These are phyloP conservation scores for Seira musarum DNA, from an alignment of 2,888 invertebrate genomes.

Conservation along the genomic window DNA sequence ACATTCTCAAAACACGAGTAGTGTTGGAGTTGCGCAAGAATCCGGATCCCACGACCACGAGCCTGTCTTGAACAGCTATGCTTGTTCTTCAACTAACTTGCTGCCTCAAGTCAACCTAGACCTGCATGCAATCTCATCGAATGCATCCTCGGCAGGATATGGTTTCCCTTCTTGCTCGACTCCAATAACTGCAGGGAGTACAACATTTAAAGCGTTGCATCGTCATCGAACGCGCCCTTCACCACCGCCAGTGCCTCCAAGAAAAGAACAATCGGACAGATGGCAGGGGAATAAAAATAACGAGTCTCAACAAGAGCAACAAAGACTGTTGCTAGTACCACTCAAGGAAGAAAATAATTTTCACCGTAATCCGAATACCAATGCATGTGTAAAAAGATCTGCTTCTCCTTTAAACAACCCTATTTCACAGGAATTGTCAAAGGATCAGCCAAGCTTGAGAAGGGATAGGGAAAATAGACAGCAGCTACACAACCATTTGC, in stretches of 20 bases:
- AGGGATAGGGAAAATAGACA: conserved; percentile 35
- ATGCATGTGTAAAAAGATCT: conserved; percentile 36
- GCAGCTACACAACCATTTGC: conserved; percentile 50
- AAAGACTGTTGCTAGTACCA: conserved; percentile 30
- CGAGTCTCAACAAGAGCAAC: conserved; percentile 14
- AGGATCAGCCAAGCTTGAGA: conserved; percentile 22
- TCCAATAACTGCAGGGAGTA: conserved; percentile 34
- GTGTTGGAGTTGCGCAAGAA: conserved; percentile 30
- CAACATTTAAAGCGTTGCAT: conserved; percentile 32
- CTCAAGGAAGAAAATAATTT: conserved; percentile 58
- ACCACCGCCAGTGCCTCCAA: conserved; percentile 28
- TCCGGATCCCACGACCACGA: too few relatives aligned
- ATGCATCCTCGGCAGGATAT: conserved; percentile 44
- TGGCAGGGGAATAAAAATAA: conserved; percentile 60
- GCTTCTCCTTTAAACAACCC: conserved; percentile 19
- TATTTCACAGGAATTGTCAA: conserved; percentile 38
- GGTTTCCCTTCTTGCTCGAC: conserved; percentile 48
- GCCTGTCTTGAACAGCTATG: conserved; percentile 18
- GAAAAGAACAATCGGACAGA: conserved; percentile 27
- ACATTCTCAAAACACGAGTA: conserved; percentile 27
- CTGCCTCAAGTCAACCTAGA: conserved; percentile 61
- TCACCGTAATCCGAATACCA: conserved; percentile 30
- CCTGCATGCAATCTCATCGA: conserved; percentile 59
- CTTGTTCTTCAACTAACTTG: conserved; percentile 23
- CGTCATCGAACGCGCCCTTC: conserved; percentile 21